Conservation (phyloP, 2,888 invertebrate species). For the Elegia similella region DNA sequence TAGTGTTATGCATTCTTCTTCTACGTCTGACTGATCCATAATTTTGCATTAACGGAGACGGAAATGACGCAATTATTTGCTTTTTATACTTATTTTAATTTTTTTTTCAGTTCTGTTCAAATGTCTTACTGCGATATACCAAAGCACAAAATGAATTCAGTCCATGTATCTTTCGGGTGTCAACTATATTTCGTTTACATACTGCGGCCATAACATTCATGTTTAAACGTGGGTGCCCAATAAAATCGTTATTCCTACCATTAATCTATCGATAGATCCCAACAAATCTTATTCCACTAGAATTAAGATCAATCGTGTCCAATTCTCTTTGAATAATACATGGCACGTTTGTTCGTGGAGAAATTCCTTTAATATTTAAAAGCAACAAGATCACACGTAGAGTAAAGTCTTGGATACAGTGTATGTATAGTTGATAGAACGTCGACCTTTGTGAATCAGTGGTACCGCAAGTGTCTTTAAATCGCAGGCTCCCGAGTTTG, state of each 20-base stretch:
- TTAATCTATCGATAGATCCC: constrained; percentile 53
- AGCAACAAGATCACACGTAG: constrained; percentile 31
- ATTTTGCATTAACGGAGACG: no score
- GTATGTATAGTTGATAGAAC: not conserved
- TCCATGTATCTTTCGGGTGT: constrained; percentile 29
- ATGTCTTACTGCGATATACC: no score
- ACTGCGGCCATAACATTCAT: constrained; percentile 53
- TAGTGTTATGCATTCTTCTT: no score
- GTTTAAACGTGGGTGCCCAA: constrained; percentile 50
- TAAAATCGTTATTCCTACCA: constrained; percentile 48
- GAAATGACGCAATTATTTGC: no score
- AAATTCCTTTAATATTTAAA: constrained; percentile 43
- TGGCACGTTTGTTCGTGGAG: constrained; percentile 33
- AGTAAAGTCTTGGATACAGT: not conserved
- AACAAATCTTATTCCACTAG: constrained; percentile 65
- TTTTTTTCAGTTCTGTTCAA: no score
- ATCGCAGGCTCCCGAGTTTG: no score
- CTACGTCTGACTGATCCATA: no score
- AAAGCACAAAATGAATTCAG: no score
- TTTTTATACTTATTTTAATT: no score
- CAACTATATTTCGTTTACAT: constrained; percentile 17
- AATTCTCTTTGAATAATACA: constrained; percentile 58
- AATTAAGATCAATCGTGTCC: constrained; percentile 59
- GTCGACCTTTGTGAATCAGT: no score
- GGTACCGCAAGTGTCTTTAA: no score